These are phyloP conservation scores for Pipistrellus pipistrellus DNA, from an alignment of 2,797 vertebrate genomes.

Conservation along the genomic window DNA sequence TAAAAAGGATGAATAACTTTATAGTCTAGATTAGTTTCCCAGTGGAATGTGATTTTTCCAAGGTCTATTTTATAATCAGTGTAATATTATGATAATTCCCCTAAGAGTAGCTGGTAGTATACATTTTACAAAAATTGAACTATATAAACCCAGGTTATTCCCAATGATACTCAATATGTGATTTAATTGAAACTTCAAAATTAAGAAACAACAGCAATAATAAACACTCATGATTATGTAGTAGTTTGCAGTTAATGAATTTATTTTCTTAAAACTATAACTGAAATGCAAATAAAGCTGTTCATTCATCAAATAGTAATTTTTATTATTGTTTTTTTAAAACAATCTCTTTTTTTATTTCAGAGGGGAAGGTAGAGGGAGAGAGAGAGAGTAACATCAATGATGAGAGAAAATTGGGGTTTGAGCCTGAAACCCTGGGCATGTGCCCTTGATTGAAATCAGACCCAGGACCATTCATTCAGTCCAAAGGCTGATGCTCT, in stretches of 20 bases:
- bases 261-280: constrained; percentile 25
- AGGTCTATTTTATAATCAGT: constrained; percentile 53
- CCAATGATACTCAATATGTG: not conserved
- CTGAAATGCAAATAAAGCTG: not conserved
- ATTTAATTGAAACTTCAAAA: constrained; percentile 37
- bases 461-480: too few species aligned
- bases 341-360: not conserved
- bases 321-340: not conserved
- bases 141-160: not conserved
- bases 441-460: too few species aligned
- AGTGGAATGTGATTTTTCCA: not conserved
- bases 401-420: too few species aligned
- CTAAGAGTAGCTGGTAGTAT: constrained; percentile 34
- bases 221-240: not conserved
- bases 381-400: too few species aligned
- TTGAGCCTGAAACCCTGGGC: too few species aligned
- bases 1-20: constrained; percentile 55
- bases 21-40: not conserved
- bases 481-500: too few species aligned
- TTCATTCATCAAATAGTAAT: not conserved
- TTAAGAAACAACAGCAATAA: not conserved
- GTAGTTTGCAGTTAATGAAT: not conserved
- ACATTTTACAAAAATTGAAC: constrained; percentile 54
- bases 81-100: constrained; percentile 52
- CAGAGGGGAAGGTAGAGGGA: too few species aligned